Evolutionary conservation across 2,797 vertebrate species (phyloP).

Genomic region (Enteromius anoplus): DNA sequence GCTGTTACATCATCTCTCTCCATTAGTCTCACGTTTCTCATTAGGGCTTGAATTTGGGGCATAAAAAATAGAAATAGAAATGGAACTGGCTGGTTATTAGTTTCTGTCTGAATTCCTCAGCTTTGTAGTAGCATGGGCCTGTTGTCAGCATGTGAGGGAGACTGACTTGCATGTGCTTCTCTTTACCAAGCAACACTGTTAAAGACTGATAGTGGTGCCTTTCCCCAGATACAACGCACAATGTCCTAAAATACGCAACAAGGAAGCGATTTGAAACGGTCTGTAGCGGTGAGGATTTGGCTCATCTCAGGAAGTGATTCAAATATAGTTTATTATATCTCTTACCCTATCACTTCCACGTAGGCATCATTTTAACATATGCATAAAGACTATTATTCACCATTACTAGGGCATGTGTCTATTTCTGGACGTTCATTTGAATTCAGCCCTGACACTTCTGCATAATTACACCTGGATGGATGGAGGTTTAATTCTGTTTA

Average conservation of each 20-base stretch:
- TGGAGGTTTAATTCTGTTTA: neutral
- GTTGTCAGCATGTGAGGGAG: conserved; percentile 68
- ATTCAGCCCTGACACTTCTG: conserved; percentile 13
- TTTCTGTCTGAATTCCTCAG: conserved; percentile 40
- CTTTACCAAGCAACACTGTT: conserved; percentile 58
- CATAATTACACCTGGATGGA: neutral
- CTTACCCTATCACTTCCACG: neutral
- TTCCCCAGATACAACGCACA: conserved; percentile 69
- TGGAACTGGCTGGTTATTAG: conserved; percentile 29
- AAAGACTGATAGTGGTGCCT: conserved; percentile 70
- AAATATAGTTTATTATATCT: neutral
- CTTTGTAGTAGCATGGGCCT: conserved; percentile 46
- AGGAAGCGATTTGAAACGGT: neutral
- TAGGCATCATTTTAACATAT: conserved; percentile 6
- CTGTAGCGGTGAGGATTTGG: conserved; percentile 7
- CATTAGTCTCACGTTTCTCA: conserved; percentile 10
- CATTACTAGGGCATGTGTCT: neutral
- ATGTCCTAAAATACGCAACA: neutral
- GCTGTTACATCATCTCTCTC: neutral
- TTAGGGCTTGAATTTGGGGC: conserved; percentile 18
- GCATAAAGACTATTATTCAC: neutral
- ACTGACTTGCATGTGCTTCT: conserved; percentile 65
- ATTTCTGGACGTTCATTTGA: neutral
- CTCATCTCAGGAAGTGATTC: conserved; percentile 28
- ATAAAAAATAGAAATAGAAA: neutral